These are phyloP conservation scores for Mycteria americana DNA, from an alignment of 2,797 vertebrate genomes.

Conservation along the genomic window DNA sequence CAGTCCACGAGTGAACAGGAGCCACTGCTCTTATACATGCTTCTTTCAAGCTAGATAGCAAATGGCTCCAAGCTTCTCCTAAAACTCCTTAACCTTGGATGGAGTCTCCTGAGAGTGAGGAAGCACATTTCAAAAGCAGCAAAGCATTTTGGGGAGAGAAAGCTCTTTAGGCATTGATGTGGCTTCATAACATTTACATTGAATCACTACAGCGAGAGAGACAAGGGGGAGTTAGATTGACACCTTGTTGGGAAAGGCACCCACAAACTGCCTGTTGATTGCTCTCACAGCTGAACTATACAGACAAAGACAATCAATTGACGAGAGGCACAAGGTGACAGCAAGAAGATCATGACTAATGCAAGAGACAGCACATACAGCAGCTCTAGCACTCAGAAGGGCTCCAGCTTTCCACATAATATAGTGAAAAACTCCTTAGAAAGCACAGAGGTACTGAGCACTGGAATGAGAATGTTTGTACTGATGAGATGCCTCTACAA, in stretches of 20 bases:
- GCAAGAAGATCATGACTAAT: not conserved
- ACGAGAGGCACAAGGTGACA: not conserved
- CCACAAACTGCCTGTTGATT: not conserved
- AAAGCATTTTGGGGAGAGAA: not conserved
- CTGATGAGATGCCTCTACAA: not conserved
- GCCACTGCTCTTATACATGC: not conserved
- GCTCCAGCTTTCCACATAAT: not conserved
- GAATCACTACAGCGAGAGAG: not conserved
- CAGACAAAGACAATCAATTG: not conserved
- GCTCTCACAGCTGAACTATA: not conserved
- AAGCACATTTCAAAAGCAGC: not conserved
- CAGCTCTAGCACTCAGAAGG: not conserved
- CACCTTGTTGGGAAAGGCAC: conserved; percentile 3
- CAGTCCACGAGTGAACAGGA: not conserved
- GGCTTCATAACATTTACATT: conserved; percentile 2
- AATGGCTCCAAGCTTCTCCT: not conserved
- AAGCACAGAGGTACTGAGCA: not conserved
- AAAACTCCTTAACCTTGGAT: not conserved
- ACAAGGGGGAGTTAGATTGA: not conserved
- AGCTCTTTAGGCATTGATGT: not conserved
- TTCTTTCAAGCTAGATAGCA: not conserved
- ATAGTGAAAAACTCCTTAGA: not conserved
- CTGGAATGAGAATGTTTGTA: not conserved
- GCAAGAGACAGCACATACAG: not conserved
- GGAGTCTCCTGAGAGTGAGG: not conserved